Conservation (phyloP, 2,113 vertebrate species). For the Tupaia chinensis region DNA sequence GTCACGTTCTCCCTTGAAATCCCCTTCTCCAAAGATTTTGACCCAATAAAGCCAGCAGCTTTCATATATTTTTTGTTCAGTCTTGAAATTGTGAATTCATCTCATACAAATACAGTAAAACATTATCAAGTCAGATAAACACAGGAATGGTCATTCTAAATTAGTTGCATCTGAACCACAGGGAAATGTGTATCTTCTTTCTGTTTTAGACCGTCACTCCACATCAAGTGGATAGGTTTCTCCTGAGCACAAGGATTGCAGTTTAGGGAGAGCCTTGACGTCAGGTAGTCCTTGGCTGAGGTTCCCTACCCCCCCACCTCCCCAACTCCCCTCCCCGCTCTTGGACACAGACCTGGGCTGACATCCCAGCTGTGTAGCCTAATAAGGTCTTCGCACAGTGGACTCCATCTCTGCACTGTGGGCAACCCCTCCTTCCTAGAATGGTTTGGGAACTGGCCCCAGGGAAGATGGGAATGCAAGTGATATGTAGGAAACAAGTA, state of each 20-base stretch:
- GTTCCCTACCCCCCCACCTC: no score
- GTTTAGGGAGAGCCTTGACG: background rate
- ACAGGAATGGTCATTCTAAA: background rate
- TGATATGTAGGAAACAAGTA: background rate
- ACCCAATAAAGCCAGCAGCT: background rate
- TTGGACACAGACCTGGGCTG: background rate
- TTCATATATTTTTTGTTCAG: background rate
- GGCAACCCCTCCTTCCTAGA: background rate
- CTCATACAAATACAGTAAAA: background rate
- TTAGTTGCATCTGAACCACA: background rate
- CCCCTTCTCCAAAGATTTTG: background rate
- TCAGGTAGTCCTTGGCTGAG: background rate
- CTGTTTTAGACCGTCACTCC: background rate
- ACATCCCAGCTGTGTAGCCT: background rate
- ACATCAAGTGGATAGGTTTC: background rate
- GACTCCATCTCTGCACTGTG: background rate
- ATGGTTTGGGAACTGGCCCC: background rate
- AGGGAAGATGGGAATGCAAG: background rate
- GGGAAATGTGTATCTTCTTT: background rate
- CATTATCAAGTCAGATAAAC: background rate
- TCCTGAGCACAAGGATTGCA: background rate
- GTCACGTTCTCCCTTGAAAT: background rate
- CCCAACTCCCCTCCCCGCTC: no score
- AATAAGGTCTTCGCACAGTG: background rate
- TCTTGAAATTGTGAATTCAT: slow-evolving; percentile 37